Evolutionary conservation across 2,113 vertebrate species (phyloP).

Genomic region (Rutilus rutilus): DNA sequence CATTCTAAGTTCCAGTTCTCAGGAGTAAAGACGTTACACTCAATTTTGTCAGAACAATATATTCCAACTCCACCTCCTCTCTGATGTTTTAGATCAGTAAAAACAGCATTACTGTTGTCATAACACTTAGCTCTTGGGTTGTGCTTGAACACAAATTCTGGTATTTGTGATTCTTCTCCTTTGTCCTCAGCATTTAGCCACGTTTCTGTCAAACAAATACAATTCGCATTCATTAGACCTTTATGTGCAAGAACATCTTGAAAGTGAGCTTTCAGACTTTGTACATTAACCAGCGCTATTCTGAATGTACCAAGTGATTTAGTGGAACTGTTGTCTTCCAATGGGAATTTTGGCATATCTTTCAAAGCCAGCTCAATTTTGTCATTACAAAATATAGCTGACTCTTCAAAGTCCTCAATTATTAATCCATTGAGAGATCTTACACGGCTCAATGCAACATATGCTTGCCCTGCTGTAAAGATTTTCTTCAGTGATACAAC

Average conservation of each 20-base stretch:
- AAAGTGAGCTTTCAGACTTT: conserved; percentile 33
- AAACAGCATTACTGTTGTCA: background rate
- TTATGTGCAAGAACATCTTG: background rate
- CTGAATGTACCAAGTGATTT: background rate
- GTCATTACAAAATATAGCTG: conserved; percentile 12
- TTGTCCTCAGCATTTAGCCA: background rate
- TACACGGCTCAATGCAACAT: background rate
- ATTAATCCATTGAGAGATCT: conserved; percentile 22
- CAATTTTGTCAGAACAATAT: background rate
- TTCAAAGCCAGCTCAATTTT: conserved; percentile 8
- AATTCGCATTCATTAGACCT: background rate
- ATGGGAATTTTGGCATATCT: background rate
- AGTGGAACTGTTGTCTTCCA: background rate
- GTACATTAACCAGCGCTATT: conserved; percentile 30
- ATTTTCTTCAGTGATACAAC: too few species aligned
- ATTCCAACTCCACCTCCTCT: conserved; percentile 42
- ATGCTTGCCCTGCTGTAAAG: too few species aligned
- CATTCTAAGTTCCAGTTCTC: background rate
- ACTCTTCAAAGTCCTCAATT: conserved; percentile 36
- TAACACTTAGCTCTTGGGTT: conserved; percentile 36
- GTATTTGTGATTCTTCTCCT: conserved; percentile 7
- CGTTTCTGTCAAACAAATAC: background rate
- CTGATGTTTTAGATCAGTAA: conserved; percentile 8
- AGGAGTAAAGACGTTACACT: too few species aligned
- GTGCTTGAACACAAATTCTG: background rate